Evolutionary conservation across 2,888 invertebrate genomes (phyloP), one percentile per base, ranked within the genome.

Genomic region (Drosophila helvetica): DNA sequence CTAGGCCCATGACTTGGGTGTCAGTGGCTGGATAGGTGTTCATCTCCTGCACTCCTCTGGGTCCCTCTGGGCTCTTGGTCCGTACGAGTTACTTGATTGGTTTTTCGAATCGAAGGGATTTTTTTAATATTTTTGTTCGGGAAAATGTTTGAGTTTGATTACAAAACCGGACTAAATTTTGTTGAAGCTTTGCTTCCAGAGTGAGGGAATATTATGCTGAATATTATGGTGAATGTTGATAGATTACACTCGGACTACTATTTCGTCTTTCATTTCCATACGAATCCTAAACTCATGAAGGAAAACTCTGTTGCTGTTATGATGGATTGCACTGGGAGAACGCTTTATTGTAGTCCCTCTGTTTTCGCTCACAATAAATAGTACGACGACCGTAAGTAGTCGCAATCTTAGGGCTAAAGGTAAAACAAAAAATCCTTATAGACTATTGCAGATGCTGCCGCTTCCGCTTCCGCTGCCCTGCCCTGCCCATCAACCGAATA

Each of bases 401-500:
- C 30, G 6, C 18, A 47, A 46, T 47, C 57, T 63, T 64, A 72
- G 10, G 54, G 66, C 83, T 66, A 66, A 27, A 43, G 67, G 66
- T 56, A 78, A 66, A 76, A 59, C 65, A 77, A 78, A 61, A 60
- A 43, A 53, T 65, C 52, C 75, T 68, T 67, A 77, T 7, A 42
- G 53, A 62, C 52, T 60, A 61, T 42, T 8, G 45, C 52, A 25
- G 50, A 53, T 27, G 38, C 38, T 30, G n/a, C n/a, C n/a, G n/a
- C n/a, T n/a, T n/a, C n/a, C n/a, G n/a, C n/a, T n/a, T n/a, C n/a
- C n/a, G n/a, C n/a, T n/a, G n/a, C 22, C 22, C 22, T 27, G 38
- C 38, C n/a, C n/a, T 30, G 7, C 6, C 25, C 60, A 74, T 92
- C 93, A 96, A 89, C 96, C 96, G 86, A 96, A 96, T 88, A 96